Conservation (phyloP, 1,140 invertebrate species). For the Camponotus floridanus region DNA sequence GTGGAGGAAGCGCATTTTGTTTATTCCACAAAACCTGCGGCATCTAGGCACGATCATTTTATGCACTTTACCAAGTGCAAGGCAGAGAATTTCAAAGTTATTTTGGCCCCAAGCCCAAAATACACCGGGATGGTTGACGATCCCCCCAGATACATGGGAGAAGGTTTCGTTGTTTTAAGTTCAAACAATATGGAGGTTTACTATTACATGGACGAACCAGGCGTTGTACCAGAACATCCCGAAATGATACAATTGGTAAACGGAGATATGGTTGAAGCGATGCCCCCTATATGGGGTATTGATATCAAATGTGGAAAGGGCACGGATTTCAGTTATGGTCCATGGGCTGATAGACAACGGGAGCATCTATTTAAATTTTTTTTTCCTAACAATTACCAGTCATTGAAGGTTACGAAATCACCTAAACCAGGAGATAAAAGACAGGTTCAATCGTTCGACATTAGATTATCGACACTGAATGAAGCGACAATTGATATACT, state of each 20-base stretch:
- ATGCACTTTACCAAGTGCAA: constrained; percentile 98
- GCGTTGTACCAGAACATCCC: constrained; percentile 95
- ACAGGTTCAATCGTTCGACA: constrained; percentile 96
- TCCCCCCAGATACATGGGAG: constrained; percentile 98
- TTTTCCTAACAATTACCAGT: constrained; percentile 96
- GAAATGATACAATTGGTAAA: constrained; percentile 96
- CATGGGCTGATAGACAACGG: constrained; percentile 98
- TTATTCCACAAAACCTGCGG: constrained; percentile 98
- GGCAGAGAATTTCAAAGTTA: constrained; percentile 97
- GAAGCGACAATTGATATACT: constrained; percentile 98
- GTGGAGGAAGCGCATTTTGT: constrained; percentile 98
- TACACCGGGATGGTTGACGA: constrained; percentile 97
- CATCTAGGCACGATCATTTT: constrained; percentile 96
- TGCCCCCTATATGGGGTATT: constrained; percentile 97
- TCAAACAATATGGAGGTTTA: constrained; percentile 98
- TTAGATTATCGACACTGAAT: constrained; percentile 95
- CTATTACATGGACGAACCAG: constrained; percentile 98
- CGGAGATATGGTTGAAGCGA: constrained; percentile 96
- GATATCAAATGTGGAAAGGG: constrained; percentile 98
- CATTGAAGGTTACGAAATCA: constrained; percentile 91
- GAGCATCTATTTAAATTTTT: constrained; percentile 99
- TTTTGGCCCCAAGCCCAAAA: constrained; percentile 97
- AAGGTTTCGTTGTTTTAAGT: constrained; percentile 98
- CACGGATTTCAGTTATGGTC: constrained; percentile 99
- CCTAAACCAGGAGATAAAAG: constrained; percentile 95